Conservation (phyloP, 2,888 invertebrate genomes). For the Sericinus montela region DNA sequence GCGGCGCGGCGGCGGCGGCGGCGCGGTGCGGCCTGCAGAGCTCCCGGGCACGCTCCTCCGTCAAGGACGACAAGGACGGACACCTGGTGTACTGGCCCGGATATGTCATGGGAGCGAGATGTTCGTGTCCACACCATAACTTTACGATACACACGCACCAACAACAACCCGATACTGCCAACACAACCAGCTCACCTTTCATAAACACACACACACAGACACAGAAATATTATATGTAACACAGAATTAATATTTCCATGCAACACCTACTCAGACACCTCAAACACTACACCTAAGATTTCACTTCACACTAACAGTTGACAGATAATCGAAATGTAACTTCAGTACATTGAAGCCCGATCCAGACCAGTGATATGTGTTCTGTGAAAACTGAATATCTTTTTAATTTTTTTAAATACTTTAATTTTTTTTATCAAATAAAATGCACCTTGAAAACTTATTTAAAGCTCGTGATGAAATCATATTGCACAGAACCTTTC, state of each 20-base stretch:
- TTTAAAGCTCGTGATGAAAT: background rate
- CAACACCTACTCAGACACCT: slow-evolving; percentile 21
- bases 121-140: slow-evolving; percentile 92
- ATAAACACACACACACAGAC: slow-evolving; percentile 19
- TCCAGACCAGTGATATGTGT: slow-evolving; percentile 43
- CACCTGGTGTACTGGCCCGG: slow-evolving; percentile 99
- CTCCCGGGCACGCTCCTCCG: slow-evolving; percentile 91
- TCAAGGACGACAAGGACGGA: slow-evolving; percentile 99
- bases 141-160: slow-evolving; percentile 33
- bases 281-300: slow-evolving; percentile 11
- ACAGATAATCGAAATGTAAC: slow-evolving; percentile 14
- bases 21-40: slow-evolving; percentile 77
- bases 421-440: slow-evolving; percentile 22
- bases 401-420: slow-evolving; percentile 32
- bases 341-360: slow-evolving; percentile 33
- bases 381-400: slow-evolving; percentile 37
- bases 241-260: slow-evolving; percentile 25
- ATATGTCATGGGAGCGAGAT: slow-evolving; percentile 99
- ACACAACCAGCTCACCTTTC: no score
- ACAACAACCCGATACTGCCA: no score
- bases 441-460: background rate
- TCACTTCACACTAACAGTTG: slow-evolving; percentile 24
- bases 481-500: background rate
- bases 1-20: slow-evolving; percentile 28
- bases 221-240: slow-evolving; percentile 27